Percentiles rank a stretch among this genome's conserved stretches.
These are phyloP conservation scores for Symphodus melops DNA, from an alignment of 2,113 vertebrate species.

Conservation along the genomic window DNA sequence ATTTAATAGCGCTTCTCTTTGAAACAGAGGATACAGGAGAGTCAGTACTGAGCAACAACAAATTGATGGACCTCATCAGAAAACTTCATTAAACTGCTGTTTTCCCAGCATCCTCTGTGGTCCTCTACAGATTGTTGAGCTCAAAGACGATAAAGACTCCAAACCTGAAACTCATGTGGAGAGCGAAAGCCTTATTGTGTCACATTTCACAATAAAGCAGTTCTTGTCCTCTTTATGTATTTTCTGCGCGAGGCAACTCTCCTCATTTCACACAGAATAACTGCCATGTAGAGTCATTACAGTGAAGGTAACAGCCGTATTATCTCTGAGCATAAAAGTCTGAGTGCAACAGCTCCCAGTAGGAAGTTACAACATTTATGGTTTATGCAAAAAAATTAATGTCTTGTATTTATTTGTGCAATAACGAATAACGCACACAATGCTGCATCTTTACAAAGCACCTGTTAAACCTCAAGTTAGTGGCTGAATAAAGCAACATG, in stretches of 20 bases:
- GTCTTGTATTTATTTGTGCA: slow-evolving; percentile 41
- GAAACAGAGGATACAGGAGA: background rate
- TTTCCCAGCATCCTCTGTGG: slow-evolving; percentile 1
- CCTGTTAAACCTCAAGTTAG: slow-evolving; percentile 7
- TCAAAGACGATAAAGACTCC: slow-evolving; percentile 38
- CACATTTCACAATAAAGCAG: slow-evolving; percentile 36
- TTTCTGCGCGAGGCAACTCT: slow-evolving; percentile 36
- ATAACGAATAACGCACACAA: slow-evolving; percentile 14
- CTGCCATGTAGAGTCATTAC: slow-evolving; percentile 46
- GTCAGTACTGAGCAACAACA: background rate
- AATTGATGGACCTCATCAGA: background rate
- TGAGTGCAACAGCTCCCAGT: slow-evolving; percentile 3
- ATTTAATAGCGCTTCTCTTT: no score
- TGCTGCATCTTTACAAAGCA: background rate
- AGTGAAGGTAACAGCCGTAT: slow-evolving; percentile 34
- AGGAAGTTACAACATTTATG: slow-evolving; percentile 25
- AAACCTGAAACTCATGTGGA: slow-evolving; percentile 54
- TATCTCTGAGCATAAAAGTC: slow-evolving; percentile 35
- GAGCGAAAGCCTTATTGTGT: slow-evolving; percentile 19
- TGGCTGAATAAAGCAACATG: slow-evolving; percentile 8
- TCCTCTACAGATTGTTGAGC: background rate
- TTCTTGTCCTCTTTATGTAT: slow-evolving; percentile 45
- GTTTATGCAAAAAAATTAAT: slow-evolving; percentile 42
- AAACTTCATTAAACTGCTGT: slow-evolving; percentile 8
- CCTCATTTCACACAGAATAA: slow-evolving; percentile 58